These are phyloP conservation scores for Lophura nycthemera DNA, from an alignment of 2,113 vertebrate species.

Conservation along the genomic window DNA sequence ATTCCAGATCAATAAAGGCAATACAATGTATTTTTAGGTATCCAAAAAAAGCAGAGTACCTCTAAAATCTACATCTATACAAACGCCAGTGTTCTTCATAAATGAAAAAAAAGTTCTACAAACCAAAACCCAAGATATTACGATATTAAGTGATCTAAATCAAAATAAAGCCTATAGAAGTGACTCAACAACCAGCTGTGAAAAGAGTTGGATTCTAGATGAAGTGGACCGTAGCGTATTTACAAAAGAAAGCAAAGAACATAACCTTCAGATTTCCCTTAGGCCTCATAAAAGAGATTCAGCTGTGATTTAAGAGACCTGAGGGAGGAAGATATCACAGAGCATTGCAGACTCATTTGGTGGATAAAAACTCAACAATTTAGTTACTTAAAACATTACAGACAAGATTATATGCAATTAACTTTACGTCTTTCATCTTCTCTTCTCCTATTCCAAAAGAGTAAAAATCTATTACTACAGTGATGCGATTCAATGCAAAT, in stretches of 20 bases:
- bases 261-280: constrained; percentile 58
- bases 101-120: not conserved
- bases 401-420: not conserved
- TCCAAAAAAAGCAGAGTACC: not conserved
- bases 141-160: constrained; percentile 68
- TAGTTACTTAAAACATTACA: not conserved
- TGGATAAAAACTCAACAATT: not conserved
- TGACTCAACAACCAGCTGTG: constrained; percentile 44
- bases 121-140: constrained; percentile 6
- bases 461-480: not conserved
- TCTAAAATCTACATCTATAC: not conserved
- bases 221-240: constrained; percentile 56
- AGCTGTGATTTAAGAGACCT: constrained; percentile 56
- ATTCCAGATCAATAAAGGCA: not conserved
- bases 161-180: constrained; percentile 32
- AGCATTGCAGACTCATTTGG: not conserved
- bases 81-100: not conserved
- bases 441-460: not conserved
- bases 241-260: constrained; percentile 66
- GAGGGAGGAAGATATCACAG: not conserved
- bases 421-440: not conserved
- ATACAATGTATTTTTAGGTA: not conserved
- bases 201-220: constrained; percentile 38
- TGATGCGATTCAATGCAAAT: not conserved
- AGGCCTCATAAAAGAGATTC: constrained; percentile 55